Conservation (phyloP, 1,140 invertebrate species). For the Bombyx mandarina region DNA sequence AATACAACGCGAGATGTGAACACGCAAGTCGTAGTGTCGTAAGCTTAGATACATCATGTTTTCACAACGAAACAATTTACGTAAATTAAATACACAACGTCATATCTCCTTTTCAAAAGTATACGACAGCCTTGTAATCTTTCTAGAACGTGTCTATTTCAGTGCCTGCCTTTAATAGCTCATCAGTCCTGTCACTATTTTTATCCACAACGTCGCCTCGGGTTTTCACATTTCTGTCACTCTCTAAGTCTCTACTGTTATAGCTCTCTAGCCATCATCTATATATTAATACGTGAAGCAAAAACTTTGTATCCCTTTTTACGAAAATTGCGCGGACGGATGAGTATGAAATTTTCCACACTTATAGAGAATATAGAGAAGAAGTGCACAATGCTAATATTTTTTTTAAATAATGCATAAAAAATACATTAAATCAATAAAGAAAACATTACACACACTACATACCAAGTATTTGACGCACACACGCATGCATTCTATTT, state of each 20-base stretch:
- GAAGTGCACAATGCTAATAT: too few species aligned
- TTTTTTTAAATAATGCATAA: too few species aligned
- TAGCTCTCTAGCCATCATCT: conserved; percentile 29
- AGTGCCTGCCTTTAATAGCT: conserved; percentile 54
- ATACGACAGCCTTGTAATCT: conserved; percentile 31
- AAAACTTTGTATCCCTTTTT: too few species aligned
- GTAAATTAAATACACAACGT: conserved; percentile 66
- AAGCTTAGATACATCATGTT: conserved; percentile 27
- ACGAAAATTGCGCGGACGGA: too few species aligned
- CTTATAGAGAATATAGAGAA: too few species aligned
- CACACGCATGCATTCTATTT: too few species aligned
- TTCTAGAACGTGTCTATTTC: conserved; percentile 50
- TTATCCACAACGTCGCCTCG: conserved; percentile 17
- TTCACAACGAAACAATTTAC: conserved; percentile 59
- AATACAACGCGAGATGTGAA: conserved; percentile 45
- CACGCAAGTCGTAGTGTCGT: conserved; percentile 26
- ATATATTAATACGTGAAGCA: too few species aligned
- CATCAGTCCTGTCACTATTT: conserved; percentile 38
- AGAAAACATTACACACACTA: too few species aligned
- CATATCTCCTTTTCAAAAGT: conserved; percentile 43
- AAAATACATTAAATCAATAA: too few species aligned
- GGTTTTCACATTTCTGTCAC: conserved; percentile 26
- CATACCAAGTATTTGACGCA: too few species aligned
- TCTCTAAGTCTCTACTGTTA: conserved; percentile 8
- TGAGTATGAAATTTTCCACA: too few species aligned